Evolutionary conservation across 2,888 invertebrate genomes (phyloP).

Genomic region (Hipparchia semele): DNA sequence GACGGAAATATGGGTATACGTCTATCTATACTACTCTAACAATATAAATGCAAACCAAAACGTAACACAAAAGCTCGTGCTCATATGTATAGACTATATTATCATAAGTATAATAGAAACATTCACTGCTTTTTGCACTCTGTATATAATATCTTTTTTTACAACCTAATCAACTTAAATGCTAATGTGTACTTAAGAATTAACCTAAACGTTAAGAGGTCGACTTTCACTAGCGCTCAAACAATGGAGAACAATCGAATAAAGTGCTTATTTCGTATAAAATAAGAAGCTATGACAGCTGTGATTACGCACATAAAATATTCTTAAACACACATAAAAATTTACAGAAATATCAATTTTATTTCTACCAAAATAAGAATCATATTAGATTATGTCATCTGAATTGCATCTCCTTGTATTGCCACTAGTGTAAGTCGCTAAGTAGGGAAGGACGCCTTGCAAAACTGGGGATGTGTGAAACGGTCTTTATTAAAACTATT

Average conservation of each 20-base stretch:
- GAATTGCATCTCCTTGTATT: background rate
- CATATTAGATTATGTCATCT: background rate
- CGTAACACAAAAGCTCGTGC: constrained; percentile 51
- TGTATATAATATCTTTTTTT: constrained; percentile 65
- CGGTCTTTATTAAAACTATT: constrained; percentile 71
- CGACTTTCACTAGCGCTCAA: background rate
- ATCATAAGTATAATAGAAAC: constrained; percentile 57
- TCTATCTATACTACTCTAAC: constrained; percentile 48
- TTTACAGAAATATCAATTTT: background rate
- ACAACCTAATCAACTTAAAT: constrained; percentile 63
- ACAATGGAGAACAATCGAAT: background rate
- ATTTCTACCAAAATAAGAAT: background rate
- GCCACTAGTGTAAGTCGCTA: constrained; percentile 19
- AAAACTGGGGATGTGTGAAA: constrained; percentile 47
- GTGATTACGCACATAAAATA: background rate
- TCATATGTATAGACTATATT: constrained; percentile 49
- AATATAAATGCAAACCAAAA: constrained; percentile 57
- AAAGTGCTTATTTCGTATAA: background rate
- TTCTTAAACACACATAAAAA: background rate
- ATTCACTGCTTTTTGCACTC: constrained; percentile 59
- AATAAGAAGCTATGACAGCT: background rate
- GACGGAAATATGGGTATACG: constrained; percentile 62
- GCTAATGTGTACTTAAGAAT: constrained; percentile 68
- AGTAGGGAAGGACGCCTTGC: constrained; percentile 45
- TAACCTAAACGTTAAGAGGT: constrained; percentile 52